Evolutionary conservation across 2,113 vertebrate species (phyloP), one percentile per base, ranked within the genome.

Genomic region (Brachyistius frenatus): DNA sequence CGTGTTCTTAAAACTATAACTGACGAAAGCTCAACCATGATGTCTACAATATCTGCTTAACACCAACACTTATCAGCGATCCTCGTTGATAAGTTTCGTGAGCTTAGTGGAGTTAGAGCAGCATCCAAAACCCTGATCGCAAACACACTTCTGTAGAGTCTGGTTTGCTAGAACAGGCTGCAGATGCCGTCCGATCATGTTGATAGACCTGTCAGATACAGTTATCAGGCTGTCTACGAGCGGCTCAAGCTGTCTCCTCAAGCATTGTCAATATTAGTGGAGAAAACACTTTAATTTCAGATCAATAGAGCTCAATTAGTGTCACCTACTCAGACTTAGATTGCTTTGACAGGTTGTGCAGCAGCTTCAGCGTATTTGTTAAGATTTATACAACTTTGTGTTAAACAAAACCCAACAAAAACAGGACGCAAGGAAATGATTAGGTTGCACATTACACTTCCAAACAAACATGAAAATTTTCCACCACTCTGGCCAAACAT

Each of bases 391-490:
- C 37, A 78, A 36, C 73, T 35, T 68, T 78, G 23, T 80, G 61
- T 71, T 66, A 44, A 49, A 72, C 52, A 84, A 73, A 84, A 70
- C 52, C 44, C 66, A 76, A 86, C 53, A 76, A 79, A 76, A 79
- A 86, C 13, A 70, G 66, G 44, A 87, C 71, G 73, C 58, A 88
- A 47, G 62, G 78, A 80, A 88, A 90, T 87, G 54, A 89, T 89
- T 84, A 82, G 47, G 66, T 67, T 84, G 66, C 66, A n/a, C 88
- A 71, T 79, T 73, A 77, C 66, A 76, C 78, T 86, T 86, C 83
- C 85, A 89, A 91, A 87, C 85, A 84, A 88, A 87, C 84, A 84
- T 71, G 71, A 56, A 66, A 61, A 87, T 82, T 93, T 93, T 89
- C 86, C 82, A 88, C 56, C 52, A 44, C 16, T 66, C 41, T 66